phyloP scores from a whole-genome alignment of 2,113 vertebrate genomes.

The Prolemur simus region DNA sequence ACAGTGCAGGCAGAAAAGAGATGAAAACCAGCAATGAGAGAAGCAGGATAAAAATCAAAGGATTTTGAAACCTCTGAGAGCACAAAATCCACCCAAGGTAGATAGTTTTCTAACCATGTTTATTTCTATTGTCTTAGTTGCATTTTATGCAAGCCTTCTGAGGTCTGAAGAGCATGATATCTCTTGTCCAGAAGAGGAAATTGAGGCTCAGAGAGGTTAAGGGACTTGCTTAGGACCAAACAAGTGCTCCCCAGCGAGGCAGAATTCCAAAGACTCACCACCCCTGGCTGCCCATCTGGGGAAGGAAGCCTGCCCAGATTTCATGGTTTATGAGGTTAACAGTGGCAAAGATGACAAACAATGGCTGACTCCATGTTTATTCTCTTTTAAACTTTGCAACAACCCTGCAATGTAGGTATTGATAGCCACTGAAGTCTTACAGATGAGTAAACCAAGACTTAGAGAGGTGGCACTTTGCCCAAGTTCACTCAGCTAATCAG shows the following conservation, averaged over 20 bases:
- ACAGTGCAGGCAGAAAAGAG: background rate
- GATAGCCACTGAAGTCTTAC: background rate
- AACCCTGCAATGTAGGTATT: background rate
- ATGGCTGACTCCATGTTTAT: background rate
- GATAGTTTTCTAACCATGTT: background rate
- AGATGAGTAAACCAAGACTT: background rate
- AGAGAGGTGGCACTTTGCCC: background rate
- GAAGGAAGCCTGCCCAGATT: background rate
- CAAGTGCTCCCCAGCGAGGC: no score
- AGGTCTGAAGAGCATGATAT: background rate
- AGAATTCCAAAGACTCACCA: background rate
- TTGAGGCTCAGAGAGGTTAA: background rate
- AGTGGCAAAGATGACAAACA: background rate
- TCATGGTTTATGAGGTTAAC: background rate
- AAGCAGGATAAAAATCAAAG: slow-evolving; percentile 25
- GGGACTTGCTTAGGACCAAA: background rate
- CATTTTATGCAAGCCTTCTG: background rate
- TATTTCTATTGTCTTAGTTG: background rate
- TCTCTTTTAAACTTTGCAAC: background rate
- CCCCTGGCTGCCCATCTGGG: background rate
- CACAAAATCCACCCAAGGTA: no score
- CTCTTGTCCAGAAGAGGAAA: background rate
- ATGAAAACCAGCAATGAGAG: background rate
- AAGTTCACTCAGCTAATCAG: background rate
- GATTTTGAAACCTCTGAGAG: background rate